Evolutionary conservation across 2,113 vertebrate genomes (phyloP).

Genomic region (Cyanoderma ruficeps): DNA sequence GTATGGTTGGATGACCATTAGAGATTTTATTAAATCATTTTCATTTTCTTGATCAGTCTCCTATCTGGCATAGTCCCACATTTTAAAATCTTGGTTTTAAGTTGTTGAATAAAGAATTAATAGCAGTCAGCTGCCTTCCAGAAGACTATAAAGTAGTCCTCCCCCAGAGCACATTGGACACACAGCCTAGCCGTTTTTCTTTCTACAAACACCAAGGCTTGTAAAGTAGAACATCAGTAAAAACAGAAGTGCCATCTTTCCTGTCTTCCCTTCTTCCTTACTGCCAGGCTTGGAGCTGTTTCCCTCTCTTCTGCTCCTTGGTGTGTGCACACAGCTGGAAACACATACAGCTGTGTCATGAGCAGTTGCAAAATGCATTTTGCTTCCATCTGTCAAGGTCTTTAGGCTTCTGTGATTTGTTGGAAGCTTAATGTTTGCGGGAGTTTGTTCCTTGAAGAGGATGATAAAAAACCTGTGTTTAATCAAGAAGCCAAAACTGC

Average conservation of each 20-base stretch:
- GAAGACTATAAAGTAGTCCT: neutral
- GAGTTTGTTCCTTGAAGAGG: neutral
- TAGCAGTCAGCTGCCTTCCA: neutral
- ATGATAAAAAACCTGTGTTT: neutral
- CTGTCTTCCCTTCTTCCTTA: neutral
- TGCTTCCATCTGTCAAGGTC: neutral
- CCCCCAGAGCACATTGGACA: neutral
- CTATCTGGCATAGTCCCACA: neutral
- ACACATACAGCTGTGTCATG: neutral
- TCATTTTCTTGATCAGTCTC: neutral
- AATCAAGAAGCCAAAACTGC: constrained; percentile 4
- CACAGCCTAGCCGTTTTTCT: neutral
- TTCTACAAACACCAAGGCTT: neutral
- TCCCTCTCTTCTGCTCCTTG: neutral
- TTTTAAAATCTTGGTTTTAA: neutral
- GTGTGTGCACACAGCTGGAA: neutral
- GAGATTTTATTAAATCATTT: neutral
- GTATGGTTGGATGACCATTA: neutral
- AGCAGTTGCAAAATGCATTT: neutral
- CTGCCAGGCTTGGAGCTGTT: neutral
- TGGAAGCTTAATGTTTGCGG: neutral
- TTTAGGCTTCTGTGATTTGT: neutral
- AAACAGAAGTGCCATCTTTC: neutral
- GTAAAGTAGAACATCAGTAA: neutral
- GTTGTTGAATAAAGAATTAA: neutral